A percentile compares a stretch with the other conserved stretches of the same genome.
Conservation (phyloP, 2,888 invertebrate species). For the Trachelus iudaicus region DNA sequence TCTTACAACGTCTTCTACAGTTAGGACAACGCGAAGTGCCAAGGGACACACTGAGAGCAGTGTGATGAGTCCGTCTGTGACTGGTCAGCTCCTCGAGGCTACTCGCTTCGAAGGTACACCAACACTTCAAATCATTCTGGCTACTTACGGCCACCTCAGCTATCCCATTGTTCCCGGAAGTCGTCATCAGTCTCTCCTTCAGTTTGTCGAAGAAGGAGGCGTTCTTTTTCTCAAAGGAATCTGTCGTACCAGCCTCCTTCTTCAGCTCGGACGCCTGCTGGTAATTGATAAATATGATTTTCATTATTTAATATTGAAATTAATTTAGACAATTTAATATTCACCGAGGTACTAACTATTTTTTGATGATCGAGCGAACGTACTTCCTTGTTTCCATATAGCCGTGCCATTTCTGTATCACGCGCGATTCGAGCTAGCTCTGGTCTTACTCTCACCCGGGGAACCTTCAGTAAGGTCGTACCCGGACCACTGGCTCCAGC, state of each 20-base stretch:
- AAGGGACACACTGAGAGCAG: conserved; percentile 63
- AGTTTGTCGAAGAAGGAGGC: conserved; percentile 86
- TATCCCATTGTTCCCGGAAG: conserved; percentile 70
- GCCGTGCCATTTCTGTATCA: conserved; percentile 55
- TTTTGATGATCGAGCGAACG: conserved; percentile 4
- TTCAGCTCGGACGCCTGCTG: conserved; percentile 28
- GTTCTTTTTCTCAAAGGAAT: conserved; percentile 73
- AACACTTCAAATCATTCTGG: conserved; percentile 65
- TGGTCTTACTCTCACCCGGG: conserved; percentile 57
- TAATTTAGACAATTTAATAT: background rate
- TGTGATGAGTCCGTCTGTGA: conserved; percentile 60
- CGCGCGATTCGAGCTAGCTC: conserved; percentile 59
- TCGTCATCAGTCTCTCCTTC: conserved; percentile 78
- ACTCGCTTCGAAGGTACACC: conserved; percentile 61
- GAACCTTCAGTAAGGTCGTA: conserved; percentile 34
- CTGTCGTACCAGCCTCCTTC: conserved; percentile 40
- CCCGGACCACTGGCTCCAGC: conserved; percentile 18
- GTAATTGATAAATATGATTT: background rate
- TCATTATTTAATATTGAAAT: background rate
- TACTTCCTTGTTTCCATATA: conserved; percentile 56
- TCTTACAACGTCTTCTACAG: conserved; percentile 88
- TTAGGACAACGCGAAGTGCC: conserved; percentile 86
- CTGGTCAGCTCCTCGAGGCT: conserved; percentile 54
- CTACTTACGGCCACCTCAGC: conserved; percentile 86
- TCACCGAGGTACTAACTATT: background rate